A percentile compares a stretch with the other conserved stretches of the same genome.
Conservation (phyloP, 2,888 invertebrate genomes). For the Tipula unca region DNA sequence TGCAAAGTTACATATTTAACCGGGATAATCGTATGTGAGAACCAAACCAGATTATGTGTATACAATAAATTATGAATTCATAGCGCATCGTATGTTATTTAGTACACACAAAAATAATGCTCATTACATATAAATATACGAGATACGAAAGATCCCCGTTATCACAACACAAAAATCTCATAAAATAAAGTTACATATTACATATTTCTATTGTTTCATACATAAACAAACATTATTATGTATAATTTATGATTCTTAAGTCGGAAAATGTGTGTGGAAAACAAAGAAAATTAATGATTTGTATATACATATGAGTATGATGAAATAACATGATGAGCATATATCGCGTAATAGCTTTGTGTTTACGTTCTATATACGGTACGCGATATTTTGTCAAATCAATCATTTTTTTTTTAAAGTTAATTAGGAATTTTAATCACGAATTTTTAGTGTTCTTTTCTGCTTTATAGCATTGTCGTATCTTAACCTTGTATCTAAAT, state of each 20-base stretch:
- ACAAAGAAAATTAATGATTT: neutral
- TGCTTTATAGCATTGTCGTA: neutral
- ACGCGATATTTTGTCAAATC: neutral
- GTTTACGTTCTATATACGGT: neutral
- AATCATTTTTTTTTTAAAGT: neutral
- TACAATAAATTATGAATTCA: neutral
- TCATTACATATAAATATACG: neutral
- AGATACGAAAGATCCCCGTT: neutral
- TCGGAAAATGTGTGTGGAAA: neutral
- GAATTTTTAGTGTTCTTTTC: neutral
- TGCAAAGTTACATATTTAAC: neutral
- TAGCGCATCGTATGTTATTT: neutral
- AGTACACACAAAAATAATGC: neutral
- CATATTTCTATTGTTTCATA: neutral
- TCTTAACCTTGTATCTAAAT: neutral
- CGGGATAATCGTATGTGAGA: neutral
- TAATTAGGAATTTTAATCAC: neutral
- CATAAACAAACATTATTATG: slow-evolving; percentile 1
- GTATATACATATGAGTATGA: neutral
- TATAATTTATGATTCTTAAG: slow-evolving; percentile 8
- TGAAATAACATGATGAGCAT: neutral
- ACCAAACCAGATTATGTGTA: neutral
- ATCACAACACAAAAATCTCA: neutral
- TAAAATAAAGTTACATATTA: neutral
- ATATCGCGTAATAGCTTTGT: neutral